Evolutionary conservation across 1,140 invertebrate genomes (phyloP), one percentile per base, ranked within the genome.

Genomic region (Sycobia sp.): DNA sequence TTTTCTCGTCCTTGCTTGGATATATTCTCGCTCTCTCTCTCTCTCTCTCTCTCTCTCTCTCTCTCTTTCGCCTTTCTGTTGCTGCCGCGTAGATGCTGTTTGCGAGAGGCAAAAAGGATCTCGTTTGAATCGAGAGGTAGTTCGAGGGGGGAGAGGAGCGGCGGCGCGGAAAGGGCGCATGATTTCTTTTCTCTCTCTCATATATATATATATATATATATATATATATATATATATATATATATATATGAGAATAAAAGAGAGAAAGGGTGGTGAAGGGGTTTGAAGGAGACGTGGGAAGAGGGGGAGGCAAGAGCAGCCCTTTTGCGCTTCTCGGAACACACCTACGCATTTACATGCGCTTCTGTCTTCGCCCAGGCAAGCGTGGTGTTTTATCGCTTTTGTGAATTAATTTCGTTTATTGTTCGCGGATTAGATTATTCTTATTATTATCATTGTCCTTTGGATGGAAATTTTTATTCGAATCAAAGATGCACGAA

Each of bases 391-490:
- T 25, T 61, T 61, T 61, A 61, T 61, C 46, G 50, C 49, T 39
- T 53, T 46, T 46, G 46, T 66, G 39, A 50, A 62, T 61, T 53
- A 69, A 69, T 71, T 69, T 67, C 54, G 61, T 38, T 43, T 65
- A 67, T 69, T 54, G 61, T 51, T 56, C 60, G 54, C 66, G 50
- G 10, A 43, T n/a, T n/a, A n/a, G n/a, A n/a, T n/a, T n/a, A n/a
- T n/a, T n/a, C n/a, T n/a, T n/a, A n/a, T n/a, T n/a, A n/a, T n/a
- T n/a, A n/a, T n/a, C n/a, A n/a, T n/a, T n/a, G n/a, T n/a, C n/a
- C n/a, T n/a, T n/a, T n/a, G n/a, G n/a, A n/a, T n/a, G n/a, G n/a
- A n/a, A n/a, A n/a, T n/a, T n/a, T n/a, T n/a, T n/a, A n/a, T n/a
- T n/a, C n/a, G n/a, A n/a, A n/a, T n/a, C n/a, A n/a, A n/a, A n/a